phyloP scores from a whole-genome alignment of 2,113 vertebrate genomes.

The Tragelaphus scriptus region DNA sequence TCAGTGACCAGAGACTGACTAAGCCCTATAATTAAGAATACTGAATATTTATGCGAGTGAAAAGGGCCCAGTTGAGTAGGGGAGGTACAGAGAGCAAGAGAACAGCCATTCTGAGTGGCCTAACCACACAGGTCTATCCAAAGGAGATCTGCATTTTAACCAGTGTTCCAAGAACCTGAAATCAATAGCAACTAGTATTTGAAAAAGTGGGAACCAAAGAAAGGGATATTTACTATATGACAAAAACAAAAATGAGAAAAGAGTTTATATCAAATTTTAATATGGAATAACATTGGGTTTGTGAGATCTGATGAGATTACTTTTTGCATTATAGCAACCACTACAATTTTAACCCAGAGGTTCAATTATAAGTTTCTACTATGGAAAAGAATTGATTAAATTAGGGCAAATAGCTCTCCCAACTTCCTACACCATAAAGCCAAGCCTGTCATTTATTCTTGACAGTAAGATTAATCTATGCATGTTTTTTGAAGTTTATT shows the following conservation, averaged over 20 bases:
- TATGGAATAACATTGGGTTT: neutral
- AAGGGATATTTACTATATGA: neutral
- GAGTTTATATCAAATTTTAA: neutral
- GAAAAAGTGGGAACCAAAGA: neutral
- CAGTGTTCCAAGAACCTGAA: neutral
- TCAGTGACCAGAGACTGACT: neutral
- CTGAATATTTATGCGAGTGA: neutral
- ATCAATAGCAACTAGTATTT: neutral
- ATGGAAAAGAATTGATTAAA: neutral
- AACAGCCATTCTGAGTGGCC: neutral
- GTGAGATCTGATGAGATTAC: neutral
- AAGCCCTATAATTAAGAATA: neutral
- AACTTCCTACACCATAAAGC: neutral
- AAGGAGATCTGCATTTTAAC: neutral
- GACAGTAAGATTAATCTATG: conserved; percentile 1
- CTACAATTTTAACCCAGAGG: neutral
- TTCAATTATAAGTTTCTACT: neutral
- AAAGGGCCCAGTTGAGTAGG: neutral
- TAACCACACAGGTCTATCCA: neutral
- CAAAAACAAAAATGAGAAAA: neutral
- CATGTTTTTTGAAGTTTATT: neutral
- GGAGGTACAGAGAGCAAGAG: neutral
- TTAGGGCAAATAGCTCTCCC: neutral
- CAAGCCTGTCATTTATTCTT: conserved; percentile 24
- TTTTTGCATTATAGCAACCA: neutral